These are phyloP conservation scores for Gymnodraco acuticeps DNA, from an alignment of 2,797 vertebrate species.

Conservation along the genomic window DNA sequence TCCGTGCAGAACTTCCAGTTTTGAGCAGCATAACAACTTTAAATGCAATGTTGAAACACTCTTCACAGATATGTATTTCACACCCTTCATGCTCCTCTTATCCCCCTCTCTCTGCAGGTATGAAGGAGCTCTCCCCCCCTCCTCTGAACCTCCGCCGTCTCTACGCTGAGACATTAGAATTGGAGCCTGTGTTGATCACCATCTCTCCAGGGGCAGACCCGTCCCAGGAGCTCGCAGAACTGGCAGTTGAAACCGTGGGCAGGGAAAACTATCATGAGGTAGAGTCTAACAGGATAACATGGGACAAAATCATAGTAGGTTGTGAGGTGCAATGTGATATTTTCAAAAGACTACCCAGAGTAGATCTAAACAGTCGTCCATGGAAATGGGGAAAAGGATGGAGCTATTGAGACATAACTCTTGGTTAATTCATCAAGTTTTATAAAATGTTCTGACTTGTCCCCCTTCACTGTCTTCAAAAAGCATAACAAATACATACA, in stretches of 20 bases:
- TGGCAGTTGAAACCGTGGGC: constrained; percentile 89
- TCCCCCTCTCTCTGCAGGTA: constrained; percentile 79
- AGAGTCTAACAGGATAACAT: constrained; percentile 29
- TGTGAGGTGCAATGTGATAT: constrained; percentile 11
- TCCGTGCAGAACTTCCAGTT: constrained; percentile 22
- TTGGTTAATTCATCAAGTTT: neutral
- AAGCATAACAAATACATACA: neutral
- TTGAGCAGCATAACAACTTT: constrained; percentile 20
- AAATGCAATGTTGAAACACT: constrained; percentile 19
- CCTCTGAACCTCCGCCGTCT: constrained; percentile 94
- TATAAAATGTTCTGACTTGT: neutral
- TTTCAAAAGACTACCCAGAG: constrained; percentile 19
- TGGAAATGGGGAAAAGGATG: neutral
- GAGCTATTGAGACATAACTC: constrained; percentile 2
- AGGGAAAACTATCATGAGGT: constrained; percentile 94
- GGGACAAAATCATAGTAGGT: constrained; percentile 20
- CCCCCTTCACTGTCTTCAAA: neutral
- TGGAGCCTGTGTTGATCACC: constrained; percentile 94
- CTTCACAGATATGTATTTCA: constrained; percentile 21
- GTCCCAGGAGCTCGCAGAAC: constrained; percentile 96
- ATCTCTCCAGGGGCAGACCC: constrained; percentile 98
- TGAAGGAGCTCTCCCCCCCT: constrained; percentile 93
- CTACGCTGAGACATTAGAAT: constrained; percentile 91
- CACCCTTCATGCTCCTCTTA: constrained; percentile 1
- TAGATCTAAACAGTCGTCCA: constrained; percentile 16